Evolutionary conservation across 2,888 invertebrate genomes (phyloP), one percentile per base, ranked within the genome.

Genomic region (Drosophila picticornis): DNA sequence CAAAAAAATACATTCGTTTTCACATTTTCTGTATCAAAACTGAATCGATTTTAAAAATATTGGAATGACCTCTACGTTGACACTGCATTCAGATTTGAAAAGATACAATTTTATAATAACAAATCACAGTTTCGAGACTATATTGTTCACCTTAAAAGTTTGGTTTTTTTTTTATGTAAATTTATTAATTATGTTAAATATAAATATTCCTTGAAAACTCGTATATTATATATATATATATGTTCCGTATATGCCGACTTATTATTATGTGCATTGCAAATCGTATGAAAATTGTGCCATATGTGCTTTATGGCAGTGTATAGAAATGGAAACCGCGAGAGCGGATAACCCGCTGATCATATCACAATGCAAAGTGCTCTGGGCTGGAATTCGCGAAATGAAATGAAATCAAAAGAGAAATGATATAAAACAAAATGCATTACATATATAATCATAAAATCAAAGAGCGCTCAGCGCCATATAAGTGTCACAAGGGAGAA

Each of bases 361-460:
- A 88, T 86, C 79, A 68, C 62, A 70, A 78, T 77, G 68, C 68
- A 79, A 75, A 74, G 34, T 74, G 68, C 84, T 70, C 48, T 62
- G 69, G 71, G 72, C 68, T 66, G 75, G 38, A 72, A 69, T 57
- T 70, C 56, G 40, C 31, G 25, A 52, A 70, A 58, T 57, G 32
- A 57, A 70, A 73, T 31, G 57, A 81, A 75, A 80, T 66, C 46
- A 50, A 65, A 48, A 69, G 38, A 46, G 27, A 68, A 61, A 58
- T 36, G 16, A 46, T 75, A 72, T 62, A 56, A 75, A 75, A 40
- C 51, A 27, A 55, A 65, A 52, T 48, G 34, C 61, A 72, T 62
- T 62, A 36, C 34, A 67, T 63, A 65, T 59, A 40, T 40, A 72
- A 67, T 70, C 76, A 65, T 63, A 68, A 77, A 76, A 74, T 77